Evolutionary conservation across 2,888 invertebrate species (phyloP).

Genomic region (Spilosoma lubricipeda): DNA sequence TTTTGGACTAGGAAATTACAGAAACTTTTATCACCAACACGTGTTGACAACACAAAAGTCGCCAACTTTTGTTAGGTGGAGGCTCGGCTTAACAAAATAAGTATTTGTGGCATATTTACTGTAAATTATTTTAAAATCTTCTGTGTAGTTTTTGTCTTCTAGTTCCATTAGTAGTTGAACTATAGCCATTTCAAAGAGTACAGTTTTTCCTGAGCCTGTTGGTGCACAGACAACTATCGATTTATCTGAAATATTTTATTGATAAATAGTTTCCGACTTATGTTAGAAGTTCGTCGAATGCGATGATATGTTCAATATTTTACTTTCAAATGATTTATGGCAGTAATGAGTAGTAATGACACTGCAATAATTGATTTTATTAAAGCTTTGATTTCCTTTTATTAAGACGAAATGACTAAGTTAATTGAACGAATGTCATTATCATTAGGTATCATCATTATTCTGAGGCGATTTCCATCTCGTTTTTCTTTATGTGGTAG

Average conservation of each 20-base stretch:
- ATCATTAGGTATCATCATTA: too few species aligned
- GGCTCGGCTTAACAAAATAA: background rate
- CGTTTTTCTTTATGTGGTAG: too few species aligned
- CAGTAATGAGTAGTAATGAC: too few species aligned
- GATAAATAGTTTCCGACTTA: background rate
- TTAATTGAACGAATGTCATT: too few species aligned
- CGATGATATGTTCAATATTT: background rate
- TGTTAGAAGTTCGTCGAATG: background rate
- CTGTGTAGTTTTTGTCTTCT: constrained; percentile 70
- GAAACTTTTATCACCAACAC: too few species aligned
- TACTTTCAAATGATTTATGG: background rate
- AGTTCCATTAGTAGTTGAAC: constrained; percentile 87
- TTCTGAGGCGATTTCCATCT: too few species aligned
- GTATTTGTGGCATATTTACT: constrained; percentile 75
- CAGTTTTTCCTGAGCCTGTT: constrained; percentile 94
- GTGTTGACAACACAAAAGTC: too few species aligned
- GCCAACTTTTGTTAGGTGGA: too few species aligned
- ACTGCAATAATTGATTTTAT: too few species aligned
- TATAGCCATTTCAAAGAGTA: constrained; percentile 93
- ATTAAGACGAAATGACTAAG: too few species aligned
- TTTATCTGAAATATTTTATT: constrained; percentile 82
- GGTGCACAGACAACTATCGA: constrained; percentile 92
- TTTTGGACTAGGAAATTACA: too few species aligned
- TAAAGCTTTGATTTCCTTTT: too few species aligned
- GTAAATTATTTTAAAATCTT: constrained; percentile 90